Evolutionary conservation across 2,888 invertebrate genomes (phyloP).

Genomic region (Ashinkailepas kermadecensis): DNA sequence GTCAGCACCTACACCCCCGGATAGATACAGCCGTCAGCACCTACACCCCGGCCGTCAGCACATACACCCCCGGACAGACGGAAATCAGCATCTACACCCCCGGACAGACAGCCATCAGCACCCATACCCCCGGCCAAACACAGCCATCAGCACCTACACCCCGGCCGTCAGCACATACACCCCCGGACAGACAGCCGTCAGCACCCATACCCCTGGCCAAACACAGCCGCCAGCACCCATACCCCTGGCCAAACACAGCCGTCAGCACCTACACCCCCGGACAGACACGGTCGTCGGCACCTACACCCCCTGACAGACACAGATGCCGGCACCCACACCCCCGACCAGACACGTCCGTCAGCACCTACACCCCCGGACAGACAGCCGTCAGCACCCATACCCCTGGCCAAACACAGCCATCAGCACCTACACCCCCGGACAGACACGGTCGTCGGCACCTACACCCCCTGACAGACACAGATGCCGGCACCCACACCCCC

Average conservation of each 20-base stretch:
- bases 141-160: background rate
- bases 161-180: background rate
- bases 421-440: background rate
- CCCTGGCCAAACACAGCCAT: background rate
- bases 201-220: background rate
- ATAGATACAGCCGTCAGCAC: background rate
- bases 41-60: background rate
- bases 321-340: background rate
- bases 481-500: background rate
- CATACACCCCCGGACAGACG: background rate
- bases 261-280: background rate
- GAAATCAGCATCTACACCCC: slow-evolving; percentile 27
- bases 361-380: slow-evolving; percentile 26
- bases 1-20: background rate
- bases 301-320: background rate
- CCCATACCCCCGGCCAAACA: background rate
- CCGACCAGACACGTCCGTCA: background rate
- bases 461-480: background rate
- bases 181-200: background rate
- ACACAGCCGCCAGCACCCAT: background rate
- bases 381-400: background rate
- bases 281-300: too few relatives aligned
- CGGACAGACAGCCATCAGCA: background rate
- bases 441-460: background rate
- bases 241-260: background rate